Conservation (phyloP, 2,113 vertebrate genomes). For the Dicrurus megarhynchus region DNA sequence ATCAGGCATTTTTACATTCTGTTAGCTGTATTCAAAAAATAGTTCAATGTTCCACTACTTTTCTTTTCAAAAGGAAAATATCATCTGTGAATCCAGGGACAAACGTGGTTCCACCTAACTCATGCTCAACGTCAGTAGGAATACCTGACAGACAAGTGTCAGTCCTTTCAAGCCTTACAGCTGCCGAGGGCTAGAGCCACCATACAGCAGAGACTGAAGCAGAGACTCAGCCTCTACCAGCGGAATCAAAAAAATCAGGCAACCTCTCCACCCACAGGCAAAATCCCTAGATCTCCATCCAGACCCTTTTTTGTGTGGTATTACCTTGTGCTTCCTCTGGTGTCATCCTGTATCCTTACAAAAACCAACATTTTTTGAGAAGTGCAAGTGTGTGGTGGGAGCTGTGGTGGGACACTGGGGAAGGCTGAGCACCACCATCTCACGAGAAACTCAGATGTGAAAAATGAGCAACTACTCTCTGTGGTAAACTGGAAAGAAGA, state of each 20-base stretch:
- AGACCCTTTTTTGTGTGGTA: neutral
- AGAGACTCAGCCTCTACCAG: neutral
- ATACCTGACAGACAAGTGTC: rapidly evolving
- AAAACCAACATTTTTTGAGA: neutral
- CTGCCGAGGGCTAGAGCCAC: neutral
- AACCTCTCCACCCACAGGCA: neutral
- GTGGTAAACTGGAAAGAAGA: neutral
- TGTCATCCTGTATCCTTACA: neutral
- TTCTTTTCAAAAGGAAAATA: neutral
- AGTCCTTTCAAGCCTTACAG: neutral
- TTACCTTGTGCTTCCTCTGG: neutral
- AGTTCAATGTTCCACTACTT: neutral
- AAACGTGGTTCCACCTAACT: neutral
- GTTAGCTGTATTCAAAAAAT: neutral
- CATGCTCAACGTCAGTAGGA: neutral
- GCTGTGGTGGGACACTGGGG: neutral
- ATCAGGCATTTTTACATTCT: neutral
- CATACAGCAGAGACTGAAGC: neutral
- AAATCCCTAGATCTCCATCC: neutral
- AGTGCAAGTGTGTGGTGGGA: neutral
- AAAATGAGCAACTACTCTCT: neutral
- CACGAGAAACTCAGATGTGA: neutral
- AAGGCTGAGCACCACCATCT: neutral
- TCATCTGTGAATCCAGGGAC: neutral
- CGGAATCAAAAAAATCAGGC: neutral